A percentile compares a stretch with the other conserved stretches of the same genome.
Evolutionary conservation across 2,888 invertebrate genomes (phyloP).

Genomic region (Pyrochroa serraticornis): DNA sequence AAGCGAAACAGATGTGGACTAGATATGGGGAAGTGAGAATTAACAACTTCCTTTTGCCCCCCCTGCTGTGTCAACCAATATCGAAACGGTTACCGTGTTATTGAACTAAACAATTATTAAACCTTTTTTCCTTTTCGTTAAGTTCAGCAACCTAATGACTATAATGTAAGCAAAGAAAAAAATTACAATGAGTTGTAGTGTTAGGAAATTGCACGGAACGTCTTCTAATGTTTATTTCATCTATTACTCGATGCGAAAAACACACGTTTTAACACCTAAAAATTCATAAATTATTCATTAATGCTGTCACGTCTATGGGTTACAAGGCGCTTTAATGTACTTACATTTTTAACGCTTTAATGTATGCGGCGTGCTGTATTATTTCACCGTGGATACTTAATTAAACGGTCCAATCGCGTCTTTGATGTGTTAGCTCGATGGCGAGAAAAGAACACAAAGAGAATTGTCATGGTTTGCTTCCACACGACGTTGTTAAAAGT

Average conservation of each 20-base stretch:
- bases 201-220: no score
- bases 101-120: no score
- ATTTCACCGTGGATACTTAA: slow-evolving; percentile 1
- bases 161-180: no score
- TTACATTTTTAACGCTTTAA: slow-evolving; percentile 15
- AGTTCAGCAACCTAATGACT: no score
- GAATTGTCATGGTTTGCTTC: neutral
- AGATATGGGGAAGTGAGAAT: no score
- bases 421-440: neutral
- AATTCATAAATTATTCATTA: slow-evolving; percentile 26
- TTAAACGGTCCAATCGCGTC: slow-evolving; percentile 1
- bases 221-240: slow-evolving; percentile 10
- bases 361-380: slow-evolving; percentile 13
- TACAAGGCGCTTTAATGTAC: slow-evolving; percentile 20
- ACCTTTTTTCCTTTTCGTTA: no score
- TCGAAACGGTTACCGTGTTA: no score
- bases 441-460: neutral
- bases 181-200: no score
- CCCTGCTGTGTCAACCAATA: no score
- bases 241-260: slow-evolving; percentile 4
- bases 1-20: no score
- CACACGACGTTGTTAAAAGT: neutral
- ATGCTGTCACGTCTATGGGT: slow-evolving; percentile 8
- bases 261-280: slow-evolving; percentile 27
- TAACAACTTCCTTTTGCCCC: no score